Percentiles rank a stretch among this genome's conserved stretches.
phyloP scores from a whole-genome alignment of 2,797 vertebrate species.

The Ctenochaetus hawaiiensis region DNA sequence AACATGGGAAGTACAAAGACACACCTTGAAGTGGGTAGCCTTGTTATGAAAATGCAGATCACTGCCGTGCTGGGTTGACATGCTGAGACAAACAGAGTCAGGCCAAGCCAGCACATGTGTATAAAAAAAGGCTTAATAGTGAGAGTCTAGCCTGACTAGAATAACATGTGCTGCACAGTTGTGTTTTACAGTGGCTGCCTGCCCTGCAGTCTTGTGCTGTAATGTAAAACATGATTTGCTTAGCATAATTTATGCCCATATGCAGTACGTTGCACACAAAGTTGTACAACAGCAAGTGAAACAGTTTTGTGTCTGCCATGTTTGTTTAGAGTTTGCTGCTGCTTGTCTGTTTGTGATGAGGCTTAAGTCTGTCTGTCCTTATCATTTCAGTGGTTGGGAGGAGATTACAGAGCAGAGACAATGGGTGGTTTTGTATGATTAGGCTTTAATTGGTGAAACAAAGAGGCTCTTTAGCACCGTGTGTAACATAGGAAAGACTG shows the following conservation, averaged over 20 bases:
- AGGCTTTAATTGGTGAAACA: slow-evolving; percentile 73
- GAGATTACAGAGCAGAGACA: slow-evolving; percentile 69
- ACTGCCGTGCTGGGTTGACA: too few relatives aligned
- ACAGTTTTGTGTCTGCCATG: slow-evolving; percentile 15
- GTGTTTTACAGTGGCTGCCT: slow-evolving; percentile 54
- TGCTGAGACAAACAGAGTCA: too few relatives aligned
- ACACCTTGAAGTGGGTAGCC: too few relatives aligned
- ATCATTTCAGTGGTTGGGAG: slow-evolving; percentile 63
- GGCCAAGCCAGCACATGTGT: too few relatives aligned
- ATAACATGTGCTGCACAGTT: slow-evolving; percentile 61
- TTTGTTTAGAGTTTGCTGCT: slow-evolving; percentile 44
- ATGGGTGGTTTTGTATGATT: slow-evolving; percentile 67
- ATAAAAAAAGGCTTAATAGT: not conserved
- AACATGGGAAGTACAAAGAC: too few relatives aligned
- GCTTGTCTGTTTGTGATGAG: slow-evolving; percentile 50
- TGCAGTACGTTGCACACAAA: slow-evolving; percentile 21
- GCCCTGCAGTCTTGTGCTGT: slow-evolving; percentile 45
- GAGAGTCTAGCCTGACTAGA: slow-evolving; percentile 28
- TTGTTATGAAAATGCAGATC: too few relatives aligned
- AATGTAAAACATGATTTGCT: slow-evolving; percentile 63
- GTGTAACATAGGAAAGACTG: slow-evolving; percentile 58
- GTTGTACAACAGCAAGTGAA: slow-evolving; percentile 16
- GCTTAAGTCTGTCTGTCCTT: slow-evolving; percentile 65
- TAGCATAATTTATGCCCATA: slow-evolving; percentile 60
- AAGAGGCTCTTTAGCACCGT: slow-evolving; percentile 62